Conservation (phyloP, 2,888 invertebrate genomes). For the Ichneumon xanthorius region DNA sequence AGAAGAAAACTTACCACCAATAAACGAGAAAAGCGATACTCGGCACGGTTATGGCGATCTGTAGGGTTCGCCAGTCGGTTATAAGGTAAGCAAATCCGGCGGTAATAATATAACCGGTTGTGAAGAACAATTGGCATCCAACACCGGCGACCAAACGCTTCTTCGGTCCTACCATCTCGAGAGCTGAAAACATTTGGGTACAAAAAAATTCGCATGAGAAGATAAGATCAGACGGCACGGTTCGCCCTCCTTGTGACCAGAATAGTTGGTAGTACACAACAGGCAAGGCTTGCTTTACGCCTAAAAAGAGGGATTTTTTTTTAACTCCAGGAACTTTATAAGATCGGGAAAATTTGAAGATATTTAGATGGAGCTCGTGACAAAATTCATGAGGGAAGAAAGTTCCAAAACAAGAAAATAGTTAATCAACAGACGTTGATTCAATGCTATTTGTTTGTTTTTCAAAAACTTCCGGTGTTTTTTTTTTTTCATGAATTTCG, state of each 20-base stretch:
- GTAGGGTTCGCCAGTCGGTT: constrained; percentile 89
- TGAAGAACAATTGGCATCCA: constrained; percentile 91
- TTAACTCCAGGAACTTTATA: not conserved
- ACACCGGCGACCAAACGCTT: constrained; percentile 90
- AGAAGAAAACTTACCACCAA: constrained; percentile 87
- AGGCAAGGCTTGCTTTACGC: constrained; percentile 16
- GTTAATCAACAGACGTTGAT: not conserved
- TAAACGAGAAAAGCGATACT: constrained; percentile 89
- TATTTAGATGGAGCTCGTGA: not conserved
- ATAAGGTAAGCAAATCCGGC: constrained; percentile 89
- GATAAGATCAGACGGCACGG: constrained; percentile 42
- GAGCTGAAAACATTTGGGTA: constrained; percentile 82
- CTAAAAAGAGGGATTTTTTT: not conserved
- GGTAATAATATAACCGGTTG: constrained; percentile 89
- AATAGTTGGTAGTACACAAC: constrained; percentile 51
- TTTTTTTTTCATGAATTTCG: not conserved
- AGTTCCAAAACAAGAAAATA: not conserved
- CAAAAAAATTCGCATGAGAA: constrained; percentile 26
- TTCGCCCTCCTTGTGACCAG: constrained; percentile 61
- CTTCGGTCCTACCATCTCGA: constrained; percentile 91
- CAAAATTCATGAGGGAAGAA: not conserved
- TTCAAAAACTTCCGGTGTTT: not conserved
- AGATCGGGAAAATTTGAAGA: not conserved
- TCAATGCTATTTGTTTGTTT: constrained; percentile 14
- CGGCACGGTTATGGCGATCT: constrained; percentile 90